These are phyloP conservation scores for Leucopsar rothschildi DNA, from an alignment of 2,113 vertebrate species.

Conservation along the genomic window DNA sequence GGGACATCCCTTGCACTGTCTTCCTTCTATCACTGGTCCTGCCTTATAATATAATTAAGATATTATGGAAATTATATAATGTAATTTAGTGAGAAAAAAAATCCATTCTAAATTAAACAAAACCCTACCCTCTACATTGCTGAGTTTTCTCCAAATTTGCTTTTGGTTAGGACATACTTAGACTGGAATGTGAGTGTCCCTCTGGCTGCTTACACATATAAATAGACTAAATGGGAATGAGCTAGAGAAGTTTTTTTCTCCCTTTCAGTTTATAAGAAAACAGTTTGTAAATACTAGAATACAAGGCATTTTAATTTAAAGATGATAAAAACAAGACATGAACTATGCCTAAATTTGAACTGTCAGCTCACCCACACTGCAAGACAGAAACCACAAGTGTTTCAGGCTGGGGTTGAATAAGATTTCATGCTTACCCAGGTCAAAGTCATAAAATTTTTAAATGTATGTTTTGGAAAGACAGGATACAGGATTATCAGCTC, in stretches of 20 bases:
- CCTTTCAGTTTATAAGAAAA: background rate
- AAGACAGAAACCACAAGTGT: background rate
- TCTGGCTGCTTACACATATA: background rate
- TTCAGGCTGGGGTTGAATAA: background rate
- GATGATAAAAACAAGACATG: background rate
- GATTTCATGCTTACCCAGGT: background rate
- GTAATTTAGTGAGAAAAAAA: background rate
- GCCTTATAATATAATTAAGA: background rate
- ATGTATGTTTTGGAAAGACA: background rate
- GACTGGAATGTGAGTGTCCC: background rate
- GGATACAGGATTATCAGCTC: background rate
- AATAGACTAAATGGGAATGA: background rate
- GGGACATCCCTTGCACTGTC: background rate
- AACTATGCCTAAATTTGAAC: background rate
- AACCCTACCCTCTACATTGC: background rate
- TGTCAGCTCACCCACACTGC: background rate
- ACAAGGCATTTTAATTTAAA: background rate
- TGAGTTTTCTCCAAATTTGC: background rate
- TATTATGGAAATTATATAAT: background rate
- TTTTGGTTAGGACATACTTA: background rate
- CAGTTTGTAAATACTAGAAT: background rate
- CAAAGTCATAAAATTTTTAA: background rate
- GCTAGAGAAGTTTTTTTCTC: fast-evolving
- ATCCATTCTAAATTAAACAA: background rate
- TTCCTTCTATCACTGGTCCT: background rate